Evolutionary conservation across 2,888 invertebrate species (phyloP).

Genomic region (Autographa gamma): DNA sequence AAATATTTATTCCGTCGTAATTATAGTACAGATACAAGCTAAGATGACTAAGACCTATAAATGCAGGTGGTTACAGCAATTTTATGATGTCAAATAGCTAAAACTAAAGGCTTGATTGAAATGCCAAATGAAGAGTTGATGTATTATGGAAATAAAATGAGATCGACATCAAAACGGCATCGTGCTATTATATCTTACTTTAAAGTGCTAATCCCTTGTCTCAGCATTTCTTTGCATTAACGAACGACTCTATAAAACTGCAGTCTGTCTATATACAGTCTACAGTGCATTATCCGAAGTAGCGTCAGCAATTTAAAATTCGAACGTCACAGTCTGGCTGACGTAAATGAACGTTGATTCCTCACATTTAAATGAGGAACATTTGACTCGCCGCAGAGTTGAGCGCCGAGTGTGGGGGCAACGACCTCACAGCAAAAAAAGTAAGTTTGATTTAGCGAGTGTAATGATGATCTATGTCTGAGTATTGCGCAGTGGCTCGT

Average conservation of each 20-base stretch:
- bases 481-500: background rate
- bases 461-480: background rate
- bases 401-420: conserved; percentile 5
- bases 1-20: too few relatives aligned
- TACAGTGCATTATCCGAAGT: conserved; percentile 3
- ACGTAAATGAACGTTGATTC: conserved; percentile 39
- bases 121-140: too few relatives aligned
- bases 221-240: background rate
- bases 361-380: conserved; percentile 33
- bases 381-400: conserved; percentile 7
- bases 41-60: too few relatives aligned
- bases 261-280: background rate
- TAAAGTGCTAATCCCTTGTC: background rate
- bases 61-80: too few relatives aligned
- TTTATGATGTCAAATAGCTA: too few relatives aligned
- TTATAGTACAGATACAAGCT: too few relatives aligned
- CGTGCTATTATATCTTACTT: too few relatives aligned
- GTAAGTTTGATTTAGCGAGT: background rate
- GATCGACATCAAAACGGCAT: too few relatives aligned
- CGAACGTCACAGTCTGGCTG: conserved; percentile 14
- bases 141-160: too few relatives aligned
- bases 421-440: conserved; percentile 8
- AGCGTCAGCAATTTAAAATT: conserved; percentile 22
- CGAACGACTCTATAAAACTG: background rate
- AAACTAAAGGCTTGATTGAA: too few relatives aligned